Evolutionary conservation across 1,140 invertebrate species (phyloP), one percentile per base, ranked within the genome.

Genomic region (Drosophila malerkotliana): DNA sequence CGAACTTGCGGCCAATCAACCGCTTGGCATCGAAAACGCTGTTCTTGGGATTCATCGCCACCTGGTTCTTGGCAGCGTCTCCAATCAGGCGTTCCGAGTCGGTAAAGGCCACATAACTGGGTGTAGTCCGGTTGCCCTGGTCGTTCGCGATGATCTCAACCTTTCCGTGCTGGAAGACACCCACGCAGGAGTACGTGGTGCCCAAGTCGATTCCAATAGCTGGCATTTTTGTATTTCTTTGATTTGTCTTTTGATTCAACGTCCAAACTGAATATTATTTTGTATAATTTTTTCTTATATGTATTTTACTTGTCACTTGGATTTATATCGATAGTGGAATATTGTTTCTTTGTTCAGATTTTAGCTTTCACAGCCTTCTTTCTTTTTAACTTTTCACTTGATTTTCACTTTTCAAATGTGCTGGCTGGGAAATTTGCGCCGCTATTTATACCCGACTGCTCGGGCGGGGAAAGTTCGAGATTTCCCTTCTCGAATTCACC

Each of bases 141-240:
- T 98, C 97, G 80, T 98, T 98, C 41, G 97, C 96, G 52, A 98
- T 98, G 76, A 98, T 98, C 90, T 98, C 97, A 6, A 98, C 97
- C 89, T 97, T 96, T 32, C 97, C 96, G 88, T 97, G 93, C 79
- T 96, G 94, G 87, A 95, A 97, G 1, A 96, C 95, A 45, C 95
- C 96, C 3, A 97, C 96, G 79, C 96, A 96, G 5, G 95, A 96
- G 82, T 95, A 96, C 2, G 96, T 97, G 4, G 96, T 97, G 12
- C 96, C 96, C 62, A 96, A 92, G 88, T 96, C 95, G 77, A 96
- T 96, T 67, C 95, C 95, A 47, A 96, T 93, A 32, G 95, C 94
- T 79, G 94, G 93, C 88, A 93, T 93, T n/a, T 24, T 28, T 39
- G 8, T 10, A 30, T 45, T 24, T 32, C 1, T 3, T 12, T 37